Base-by-base conservation (phyloP, 2,888 invertebrate genomes). In the Frankliniella fusca region DNA sequence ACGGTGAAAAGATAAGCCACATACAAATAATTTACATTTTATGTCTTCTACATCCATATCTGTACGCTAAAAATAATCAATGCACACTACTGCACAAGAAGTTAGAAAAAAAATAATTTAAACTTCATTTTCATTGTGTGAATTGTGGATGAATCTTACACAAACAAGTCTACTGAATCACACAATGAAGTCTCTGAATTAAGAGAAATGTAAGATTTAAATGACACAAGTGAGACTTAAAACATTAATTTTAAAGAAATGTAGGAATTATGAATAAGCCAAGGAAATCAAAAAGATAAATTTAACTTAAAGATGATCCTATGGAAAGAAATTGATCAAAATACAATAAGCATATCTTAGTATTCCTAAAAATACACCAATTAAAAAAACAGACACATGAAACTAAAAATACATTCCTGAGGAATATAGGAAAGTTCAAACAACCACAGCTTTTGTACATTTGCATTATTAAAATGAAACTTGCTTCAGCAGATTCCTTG, bases 291-390 rank as follows among this genome's bases (percentile, higher is more conserved):
- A 54, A 54, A 54, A 54, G 15, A 54, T 15, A 54, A 54, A 54
- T n/a, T 76, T 23, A 27, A 27, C 1, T 27, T 12, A 27, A 76
- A 23, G 70, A 23, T 27, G 23, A 70, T 70, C 7, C 61, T n/a
- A 61, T 20, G 61, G 23, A n/a, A 70, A 23, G 70, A 70, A 70
- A 23, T 23, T 76, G 70, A 27, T 76, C 27, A 76, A 76, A 76
- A 76, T 76, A 76, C 27, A 9, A 76, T 27, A 27, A 27, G 70
- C 27, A 76, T 76, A 23, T 76, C 8, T 76, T 27, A 76, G 23
- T 23, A 23, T 76, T 76, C 70, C 70, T 27, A 76, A 76, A 76
- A 76, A 76, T 76, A 76, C 70, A 76, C 9, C 70, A 54, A 54
- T 54, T 76, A 76, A 76, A 76, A 76, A 76, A 76, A 27, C 8